A percentile compares a stretch with the other conserved stretches of the same genome.
phyloP scores from a whole-genome alignment of 1,140 invertebrate genomes.

The Forficula auricularia region DNA sequence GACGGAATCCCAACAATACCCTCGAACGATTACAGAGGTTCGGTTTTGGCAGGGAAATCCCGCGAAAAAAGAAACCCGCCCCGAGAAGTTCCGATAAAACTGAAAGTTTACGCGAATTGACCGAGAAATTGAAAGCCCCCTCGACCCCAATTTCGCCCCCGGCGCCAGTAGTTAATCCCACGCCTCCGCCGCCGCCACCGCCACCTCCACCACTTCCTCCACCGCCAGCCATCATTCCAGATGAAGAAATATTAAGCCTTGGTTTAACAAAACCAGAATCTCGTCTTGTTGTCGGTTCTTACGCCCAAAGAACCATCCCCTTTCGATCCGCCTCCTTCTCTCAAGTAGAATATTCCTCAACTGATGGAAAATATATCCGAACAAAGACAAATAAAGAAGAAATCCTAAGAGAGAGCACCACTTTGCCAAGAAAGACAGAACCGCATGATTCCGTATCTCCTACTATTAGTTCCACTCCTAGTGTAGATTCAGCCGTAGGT shows the following conservation, averaged over 20 bases:
- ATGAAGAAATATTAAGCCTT: not conserved
- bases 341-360: constrained; percentile 47
- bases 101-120: constrained; percentile 53
- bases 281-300: constrained; percentile 34
- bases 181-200: constrained; percentile 19
- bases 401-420: constrained; percentile 4
- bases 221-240: not conserved
- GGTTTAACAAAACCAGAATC: constrained; percentile 31
- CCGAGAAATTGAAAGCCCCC: constrained; percentile 44
- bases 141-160: constrained; percentile 14
- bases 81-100: constrained; percentile 40
- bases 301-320: constrained; percentile 39
- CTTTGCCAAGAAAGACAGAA: constrained; percentile 12
- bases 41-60: constrained; percentile 41
- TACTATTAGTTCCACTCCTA: constrained; percentile 30
- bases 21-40: constrained; percentile 61
- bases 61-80: constrained; percentile 24
- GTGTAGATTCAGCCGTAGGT: constrained; percentile 38
- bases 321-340: constrained; percentile 68
- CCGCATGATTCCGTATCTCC: constrained; percentile 11
- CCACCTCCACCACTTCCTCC: not conserved
- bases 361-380: constrained; percentile 24
- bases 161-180: not conserved
- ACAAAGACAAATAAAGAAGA: constrained; percentile 3
- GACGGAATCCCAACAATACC: constrained; percentile 24